A percentile compares a stretch with the other conserved stretches of the same genome.
Evolutionary conservation across 2,888 invertebrate species (phyloP).

Genomic region (Villa cingulata): DNA sequence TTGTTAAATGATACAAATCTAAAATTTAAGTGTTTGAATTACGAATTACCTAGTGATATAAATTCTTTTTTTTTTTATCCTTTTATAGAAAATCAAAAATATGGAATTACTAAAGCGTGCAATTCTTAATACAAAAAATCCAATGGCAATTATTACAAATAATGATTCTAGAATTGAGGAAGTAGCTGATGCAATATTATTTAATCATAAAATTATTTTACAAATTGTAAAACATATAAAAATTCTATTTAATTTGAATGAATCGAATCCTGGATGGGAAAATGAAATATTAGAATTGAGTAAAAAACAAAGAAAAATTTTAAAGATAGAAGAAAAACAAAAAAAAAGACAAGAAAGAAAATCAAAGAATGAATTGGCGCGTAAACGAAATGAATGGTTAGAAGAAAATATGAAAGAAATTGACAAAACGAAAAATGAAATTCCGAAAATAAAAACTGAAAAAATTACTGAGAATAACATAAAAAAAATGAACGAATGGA

Average conservation of each 20-base stretch:
- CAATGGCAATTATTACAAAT: constrained; percentile 23
- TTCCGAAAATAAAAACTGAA: background rate
- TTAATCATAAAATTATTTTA: constrained; percentile 25
- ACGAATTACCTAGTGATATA: background rate
- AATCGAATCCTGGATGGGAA: constrained; percentile 20
- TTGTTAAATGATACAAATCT: too few relatives aligned
- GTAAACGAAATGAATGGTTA: constrained; percentile 26
- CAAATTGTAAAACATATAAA: constrained; percentile 18
- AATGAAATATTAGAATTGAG: constrained; percentile 24
- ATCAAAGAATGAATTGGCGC: constrained; percentile 12
- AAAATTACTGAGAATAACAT: background rate
- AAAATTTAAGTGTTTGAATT: too few relatives aligned
- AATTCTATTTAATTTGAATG: constrained; percentile 18
- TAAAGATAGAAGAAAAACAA: constrained; percentile 5
- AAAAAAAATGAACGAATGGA: background rate
- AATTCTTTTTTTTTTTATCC: background rate
- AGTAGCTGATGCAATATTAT: constrained; percentile 25
- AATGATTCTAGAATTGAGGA: constrained; percentile 26
- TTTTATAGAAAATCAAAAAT: constrained; percentile 21
- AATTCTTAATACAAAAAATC: constrained; percentile 22
- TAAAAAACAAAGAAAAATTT: constrained; percentile 16
- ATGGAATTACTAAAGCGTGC: constrained; percentile 23
- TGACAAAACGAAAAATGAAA: background rate
- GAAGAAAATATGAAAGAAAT: constrained; percentile 17
- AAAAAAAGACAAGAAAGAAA: constrained; percentile 18